These are phyloP conservation scores for Homarus americanus DNA, from an alignment of 1,140 invertebrate species.

Conservation along the genomic window DNA sequence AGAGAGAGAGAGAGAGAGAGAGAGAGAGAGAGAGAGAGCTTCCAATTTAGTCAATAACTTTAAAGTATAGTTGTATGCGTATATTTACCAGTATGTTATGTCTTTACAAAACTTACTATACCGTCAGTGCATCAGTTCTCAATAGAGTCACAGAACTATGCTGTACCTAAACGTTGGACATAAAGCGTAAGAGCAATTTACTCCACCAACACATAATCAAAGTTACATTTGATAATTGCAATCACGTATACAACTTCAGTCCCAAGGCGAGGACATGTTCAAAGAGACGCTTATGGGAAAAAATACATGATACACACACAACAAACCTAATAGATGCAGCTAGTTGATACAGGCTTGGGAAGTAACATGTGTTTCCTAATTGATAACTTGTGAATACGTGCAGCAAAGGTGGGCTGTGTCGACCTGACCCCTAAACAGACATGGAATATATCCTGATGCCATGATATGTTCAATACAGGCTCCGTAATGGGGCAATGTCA, in stretches of 20 bases:
- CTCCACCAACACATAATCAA: not conserved
- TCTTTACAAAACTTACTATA: too few species aligned
- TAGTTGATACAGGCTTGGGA: not conserved
- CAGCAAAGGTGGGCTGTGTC: too few species aligned
- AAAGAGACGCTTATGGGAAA: not conserved
- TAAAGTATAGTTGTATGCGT: too few species aligned
- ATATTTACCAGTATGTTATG: too few species aligned
- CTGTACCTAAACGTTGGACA: too few species aligned
- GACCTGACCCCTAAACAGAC: not conserved
- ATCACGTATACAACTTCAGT: not conserved
- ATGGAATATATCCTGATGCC: not conserved
- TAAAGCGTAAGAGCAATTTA: not conserved
- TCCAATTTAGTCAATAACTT: too few species aligned
- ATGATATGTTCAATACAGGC: not conserved
- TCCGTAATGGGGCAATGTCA: conserved; percentile 4
- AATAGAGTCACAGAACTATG: too few species aligned
- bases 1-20: too few species aligned
- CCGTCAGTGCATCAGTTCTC: too few species aligned
- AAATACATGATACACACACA: not conserved
- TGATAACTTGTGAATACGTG: conserved; percentile 2
- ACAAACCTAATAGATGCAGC: not conserved
- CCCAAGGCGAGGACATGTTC: not conserved
- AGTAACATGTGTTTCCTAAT: conserved; percentile 19
- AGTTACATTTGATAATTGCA: not conserved
- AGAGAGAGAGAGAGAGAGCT: too few species aligned